Evolutionary conservation across 2,888 invertebrate species (phyloP).

Genomic region (Eupithecia tripunctaria): DNA sequence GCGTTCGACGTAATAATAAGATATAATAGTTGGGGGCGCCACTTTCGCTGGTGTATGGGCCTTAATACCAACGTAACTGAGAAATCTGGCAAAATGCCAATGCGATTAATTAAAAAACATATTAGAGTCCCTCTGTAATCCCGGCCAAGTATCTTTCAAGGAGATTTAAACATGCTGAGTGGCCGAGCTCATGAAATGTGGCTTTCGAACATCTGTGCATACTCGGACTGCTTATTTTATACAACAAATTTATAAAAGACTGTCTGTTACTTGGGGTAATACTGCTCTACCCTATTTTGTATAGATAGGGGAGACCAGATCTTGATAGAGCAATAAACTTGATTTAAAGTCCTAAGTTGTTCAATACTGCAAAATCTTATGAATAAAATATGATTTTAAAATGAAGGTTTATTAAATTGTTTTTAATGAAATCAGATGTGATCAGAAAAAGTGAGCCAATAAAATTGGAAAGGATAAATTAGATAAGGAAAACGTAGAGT

Average conservation of each 20-base stretch:
- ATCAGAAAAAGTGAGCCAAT: too few relatives aligned
- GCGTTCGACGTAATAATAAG: too few relatives aligned
- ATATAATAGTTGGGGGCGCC: too few relatives aligned
- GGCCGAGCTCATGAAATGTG: slow-evolving; percentile 36
- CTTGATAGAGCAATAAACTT: background rate
- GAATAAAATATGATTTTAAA: background rate
- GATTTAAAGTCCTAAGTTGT: background rate
- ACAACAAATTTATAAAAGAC: background rate
- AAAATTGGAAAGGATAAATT: too few relatives aligned
- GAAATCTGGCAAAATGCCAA: slow-evolving; percentile 35
- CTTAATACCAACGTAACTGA: slow-evolving; percentile 1
- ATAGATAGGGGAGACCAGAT: background rate
- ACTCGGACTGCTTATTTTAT: background rate
- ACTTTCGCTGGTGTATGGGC: too few relatives aligned
- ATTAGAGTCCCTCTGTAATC: slow-evolving; percentile 60
- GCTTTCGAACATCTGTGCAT: slow-evolving; percentile 38
- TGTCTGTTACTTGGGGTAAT: background rate
- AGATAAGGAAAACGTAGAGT: too few relatives aligned
- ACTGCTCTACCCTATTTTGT: background rate
- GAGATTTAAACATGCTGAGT: slow-evolving; percentile 61
- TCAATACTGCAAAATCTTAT: background rate
- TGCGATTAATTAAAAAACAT: slow-evolving; percentile 75
- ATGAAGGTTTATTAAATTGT: background rate
- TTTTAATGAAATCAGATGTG: background rate
- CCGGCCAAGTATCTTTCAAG: slow-evolving; percentile 61